phyloP scores from a whole-genome alignment of 2,113 vertebrate genomes.

The Athene cunicularia region DNA sequence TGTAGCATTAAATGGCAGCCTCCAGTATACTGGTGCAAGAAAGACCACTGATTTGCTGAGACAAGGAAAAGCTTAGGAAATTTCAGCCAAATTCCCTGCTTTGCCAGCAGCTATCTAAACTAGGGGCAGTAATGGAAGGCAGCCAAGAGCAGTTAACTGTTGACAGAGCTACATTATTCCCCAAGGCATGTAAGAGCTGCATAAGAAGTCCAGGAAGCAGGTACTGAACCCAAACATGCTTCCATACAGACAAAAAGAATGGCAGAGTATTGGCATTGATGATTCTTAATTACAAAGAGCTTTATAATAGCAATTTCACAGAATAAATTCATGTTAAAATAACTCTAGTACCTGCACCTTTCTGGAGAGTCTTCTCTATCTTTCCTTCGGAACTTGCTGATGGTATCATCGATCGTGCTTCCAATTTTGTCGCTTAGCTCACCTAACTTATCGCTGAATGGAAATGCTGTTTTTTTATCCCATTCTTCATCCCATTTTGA shows the following conservation, averaged over 20 bases:
- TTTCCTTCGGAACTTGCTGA: constrained; percentile 95
- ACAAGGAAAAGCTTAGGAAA: neutral
- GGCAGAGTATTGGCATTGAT: neutral
- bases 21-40: neutral
- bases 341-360: constrained; percentile 86
- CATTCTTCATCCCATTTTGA: constrained; percentile 97
- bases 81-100: neutral
- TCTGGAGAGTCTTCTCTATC: constrained; percentile 95
- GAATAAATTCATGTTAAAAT: neutral
- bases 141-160: neutral
- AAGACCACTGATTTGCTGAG: neutral
- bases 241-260: neutral
- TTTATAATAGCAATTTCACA: neutral
- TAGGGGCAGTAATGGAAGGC: neutral
- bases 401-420: constrained; percentile 95
- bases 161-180: neutral
- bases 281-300: too few relatives aligned
- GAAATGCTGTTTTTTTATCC: constrained; percentile 91
- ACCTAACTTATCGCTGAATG: constrained; percentile 95
- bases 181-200: neutral
- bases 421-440: constrained; percentile 98
- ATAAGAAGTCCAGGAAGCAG: neutral
- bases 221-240: neutral
- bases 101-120: neutral
- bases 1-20: neutral